These are phyloP conservation scores for Troides helena DNA, from an alignment of 2,888 invertebrate genomes.

Conservation along the genomic window DNA sequence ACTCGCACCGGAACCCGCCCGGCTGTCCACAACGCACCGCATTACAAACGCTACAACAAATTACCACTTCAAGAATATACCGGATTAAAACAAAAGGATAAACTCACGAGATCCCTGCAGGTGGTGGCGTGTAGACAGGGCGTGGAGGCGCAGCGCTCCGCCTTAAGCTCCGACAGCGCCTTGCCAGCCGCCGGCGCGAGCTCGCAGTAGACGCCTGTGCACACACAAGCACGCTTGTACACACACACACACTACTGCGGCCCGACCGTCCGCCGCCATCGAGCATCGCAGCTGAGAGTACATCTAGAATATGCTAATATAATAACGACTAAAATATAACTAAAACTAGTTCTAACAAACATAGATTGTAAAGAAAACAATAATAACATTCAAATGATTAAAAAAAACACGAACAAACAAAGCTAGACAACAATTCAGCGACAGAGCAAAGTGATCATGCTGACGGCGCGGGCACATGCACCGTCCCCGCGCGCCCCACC, in stretches of 20 bases:
- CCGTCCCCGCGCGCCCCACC: too few relatives aligned
- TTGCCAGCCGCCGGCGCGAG: conserved; percentile 57
- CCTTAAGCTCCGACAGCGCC: conserved; percentile 65
- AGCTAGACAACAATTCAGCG: conserved; percentile 10
- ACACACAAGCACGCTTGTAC: conserved; percentile 41
- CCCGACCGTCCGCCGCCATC: neutral
- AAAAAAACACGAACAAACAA: too few relatives aligned
- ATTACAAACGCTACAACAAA: too few relatives aligned
- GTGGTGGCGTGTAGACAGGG: conserved; percentile 79
- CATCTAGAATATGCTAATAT: too few relatives aligned
- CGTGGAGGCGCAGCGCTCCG: conserved; percentile 50
- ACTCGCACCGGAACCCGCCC: conserved; percentile 83
- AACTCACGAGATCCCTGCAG: conserved; percentile 83
- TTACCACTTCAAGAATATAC: neutral
- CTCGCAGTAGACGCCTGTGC: conserved; percentile 77
- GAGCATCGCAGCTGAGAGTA: neutral
- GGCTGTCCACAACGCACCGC: conserved; percentile 39
- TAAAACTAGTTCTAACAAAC: too few relatives aligned
- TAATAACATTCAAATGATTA: neutral
- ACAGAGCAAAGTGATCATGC: conserved; percentile 23
- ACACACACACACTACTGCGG: neutral
- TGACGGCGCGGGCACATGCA: neutral
- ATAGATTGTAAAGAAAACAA: conserved; percentile 32
- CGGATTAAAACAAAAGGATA: neutral
- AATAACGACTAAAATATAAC: too few relatives aligned